Conservation (phyloP, 2,113 vertebrate species). For the Vimba vimba region DNA sequence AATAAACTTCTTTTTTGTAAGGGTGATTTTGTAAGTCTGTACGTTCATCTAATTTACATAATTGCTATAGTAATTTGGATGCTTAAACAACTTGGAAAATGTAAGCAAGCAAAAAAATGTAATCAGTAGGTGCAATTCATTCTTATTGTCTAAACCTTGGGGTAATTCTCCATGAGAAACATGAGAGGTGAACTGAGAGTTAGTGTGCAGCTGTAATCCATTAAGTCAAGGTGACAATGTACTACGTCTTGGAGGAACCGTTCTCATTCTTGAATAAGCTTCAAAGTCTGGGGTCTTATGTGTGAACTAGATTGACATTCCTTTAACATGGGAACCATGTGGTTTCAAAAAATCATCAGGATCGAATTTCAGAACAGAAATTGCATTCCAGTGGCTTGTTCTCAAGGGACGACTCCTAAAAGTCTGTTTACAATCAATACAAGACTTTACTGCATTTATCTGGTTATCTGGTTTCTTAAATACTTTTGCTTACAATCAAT, state of each 20-base stretch:
- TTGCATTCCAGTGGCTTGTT: not conserved
- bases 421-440: conserved; percentile 18
- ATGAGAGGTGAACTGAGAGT: not conserved
- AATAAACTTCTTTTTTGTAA: too few relatives aligned
- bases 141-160: not conserved
- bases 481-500: not conserved
- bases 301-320: not conserved
- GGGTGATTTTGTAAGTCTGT: not conserved
- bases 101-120: not conserved
- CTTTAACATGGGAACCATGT: conserved; percentile 16
- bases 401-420: not conserved
- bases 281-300: conserved; percentile 22
- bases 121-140: conserved; percentile 12
- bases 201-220: not conserved
- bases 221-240: not conserved
- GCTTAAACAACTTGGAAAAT: not conserved
- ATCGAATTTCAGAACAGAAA: conserved; percentile 22
- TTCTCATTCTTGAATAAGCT: conserved; percentile 6
- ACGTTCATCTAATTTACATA: not conserved
- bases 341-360: conserved; percentile 18
- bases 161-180: not conserved
- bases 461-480: not conserved
- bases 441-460: not conserved
- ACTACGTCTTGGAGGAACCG: not conserved
- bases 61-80: not conserved